phyloP scores from a whole-genome alignment of 2,888 invertebrate species.

The Acanthosepion pharaonis region DNA sequence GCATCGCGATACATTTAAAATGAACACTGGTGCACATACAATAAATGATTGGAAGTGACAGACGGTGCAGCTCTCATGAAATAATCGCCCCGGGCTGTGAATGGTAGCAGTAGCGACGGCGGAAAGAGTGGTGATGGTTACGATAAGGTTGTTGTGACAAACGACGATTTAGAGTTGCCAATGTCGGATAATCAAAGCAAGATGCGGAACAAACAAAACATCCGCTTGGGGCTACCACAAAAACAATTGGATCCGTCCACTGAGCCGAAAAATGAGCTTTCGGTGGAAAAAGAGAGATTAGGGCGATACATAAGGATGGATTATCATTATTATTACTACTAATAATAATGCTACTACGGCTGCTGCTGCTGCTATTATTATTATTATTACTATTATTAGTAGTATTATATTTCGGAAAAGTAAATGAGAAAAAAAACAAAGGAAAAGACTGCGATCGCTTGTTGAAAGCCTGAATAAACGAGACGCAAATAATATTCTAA shows the following conservation, averaged over 20 bases:
- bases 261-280: slow-evolving; percentile 14
- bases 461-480: background rate
- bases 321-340: background rate
- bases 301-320: background rate
- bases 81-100: background rate
- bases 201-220: slow-evolving; percentile 12
- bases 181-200: background rate
- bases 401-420: background rate
- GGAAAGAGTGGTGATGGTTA: background rate
- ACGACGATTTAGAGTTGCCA: background rate
- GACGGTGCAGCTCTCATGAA: background rate
- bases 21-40: slow-evolving; percentile 6
- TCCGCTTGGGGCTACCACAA: background rate
- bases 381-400: background rate
- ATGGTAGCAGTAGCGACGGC: background rate
- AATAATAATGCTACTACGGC: background rate
- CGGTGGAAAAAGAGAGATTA: slow-evolving; percentile 11
- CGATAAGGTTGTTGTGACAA: background rate
- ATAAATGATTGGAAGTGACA: background rate
- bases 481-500: background rate
- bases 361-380: background rate
- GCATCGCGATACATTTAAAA: slow-evolving; percentile 13
- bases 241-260: background rate
- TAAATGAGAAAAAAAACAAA: background rate
- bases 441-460: background rate